Base-by-base conservation (phyloP, 2,888 invertebrate genomes). In the Apoderus coryli region DNA sequence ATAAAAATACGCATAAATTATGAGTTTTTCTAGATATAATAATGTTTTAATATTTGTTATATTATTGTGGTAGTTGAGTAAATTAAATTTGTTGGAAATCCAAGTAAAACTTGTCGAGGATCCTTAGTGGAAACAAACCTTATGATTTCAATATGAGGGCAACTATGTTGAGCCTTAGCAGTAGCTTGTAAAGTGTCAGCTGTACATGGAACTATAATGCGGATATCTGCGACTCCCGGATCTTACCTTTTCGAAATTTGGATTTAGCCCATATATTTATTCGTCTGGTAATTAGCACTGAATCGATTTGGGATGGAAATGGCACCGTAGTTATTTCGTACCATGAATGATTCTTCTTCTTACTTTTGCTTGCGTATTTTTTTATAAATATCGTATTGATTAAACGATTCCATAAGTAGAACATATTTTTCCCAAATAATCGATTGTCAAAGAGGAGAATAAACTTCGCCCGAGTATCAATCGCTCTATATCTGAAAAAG, bases 331-430 rank as follows among this genome's bases (percentile, higher is more conserved):
- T 67, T 0, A 85, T 53, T 45, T 76, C 76, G 39, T 73, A 81
- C 65, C 75, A 77, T 10, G 67, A 60, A 14, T 57, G 60, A 38
- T 52, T 55, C 35, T 53, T 58, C 7, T 38, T 41, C 27, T 44
- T 33, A 22, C 37, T 41, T 25, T 30, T 40, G 3, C 50, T 36
- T 26, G 37, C 56, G 44, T 70, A 71, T 42, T 66, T 64, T 27
- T 67, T 65, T 9, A 85, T 57, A 41, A 85, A 85, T 4, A 84
- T 54, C 0, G 78, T 72, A 43, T 78, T 76, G 10, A 82, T 67
- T 27, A 84, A 71, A 37, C 76, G 65, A 37, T 73, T 76, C 85
- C 85, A 85, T 9, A 85, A 52, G 44, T 76, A 76, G 44, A 74
- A 67, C 37, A 77, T 57, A 4, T 74, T 66, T 38, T 65, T 63